Evolutionary conservation across 2,888 invertebrate species (phyloP), one percentile per base, ranked within the genome.

Genomic region (Pimpla rufipes): DNA sequence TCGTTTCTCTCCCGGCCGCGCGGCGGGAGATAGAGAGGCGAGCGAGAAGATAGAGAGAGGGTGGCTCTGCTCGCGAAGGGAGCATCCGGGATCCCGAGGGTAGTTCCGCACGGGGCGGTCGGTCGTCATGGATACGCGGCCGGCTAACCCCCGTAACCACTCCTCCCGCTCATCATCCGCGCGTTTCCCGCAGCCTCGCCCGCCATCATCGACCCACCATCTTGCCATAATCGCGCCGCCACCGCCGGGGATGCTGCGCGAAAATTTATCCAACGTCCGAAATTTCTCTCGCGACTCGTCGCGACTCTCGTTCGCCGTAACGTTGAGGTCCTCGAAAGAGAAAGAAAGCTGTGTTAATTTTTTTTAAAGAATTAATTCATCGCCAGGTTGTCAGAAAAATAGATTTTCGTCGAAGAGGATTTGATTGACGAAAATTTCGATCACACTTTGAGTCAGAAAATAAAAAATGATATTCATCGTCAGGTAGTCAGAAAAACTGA

Each of bases 201-300:
- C 93, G 93, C 93, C 93, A 93, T 93, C 92, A 92, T 93, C 92
- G 93, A 91, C 90, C 93, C 93, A 92, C 93, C 93, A 93, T 93
- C 93, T 93, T 93, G 93, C 90, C 89, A 84, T 87, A 87, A 86
- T 85, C 85, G 83, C 78, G 11, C 78, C 10, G 10, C 40, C 16
- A 18, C 37, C 8, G 10, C 75, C 71, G 75, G 77, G 83, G 84
- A 86, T 83, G 85, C 86, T 85, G 81, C 84, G 67, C 80, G 76
- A 82, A 85, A 86, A 73, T 83, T 73, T 37, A 23, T 74, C 47
- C 47, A 45, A 68, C 45, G 62, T 21, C 5, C 29, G 68, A 77
- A 74, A 73, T 52, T 59, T 40, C 5, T 35, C 11, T 10, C 18
- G 18, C 11, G n/a, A 37, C 18, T 52, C 10, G n/a, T n/a, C 18